Base-by-base conservation (phyloP, 2,797 vertebrate genomes). In the Erethizon dorsatum region DNA sequence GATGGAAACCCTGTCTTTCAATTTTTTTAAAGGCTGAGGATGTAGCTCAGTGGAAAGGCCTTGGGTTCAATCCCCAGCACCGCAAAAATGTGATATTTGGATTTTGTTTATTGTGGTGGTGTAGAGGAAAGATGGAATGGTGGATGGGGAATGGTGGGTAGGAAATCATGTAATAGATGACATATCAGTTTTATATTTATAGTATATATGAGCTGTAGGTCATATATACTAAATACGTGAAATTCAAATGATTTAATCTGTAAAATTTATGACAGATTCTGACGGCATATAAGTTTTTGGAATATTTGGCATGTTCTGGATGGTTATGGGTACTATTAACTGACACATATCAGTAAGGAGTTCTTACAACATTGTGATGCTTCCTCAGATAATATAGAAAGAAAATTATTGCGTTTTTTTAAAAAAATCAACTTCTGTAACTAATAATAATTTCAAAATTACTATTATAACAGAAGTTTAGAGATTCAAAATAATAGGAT, bases 401-500 rank as follows among this genome's bases (percentile, higher is more conserved):
- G 45, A 14, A 61, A 59, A 47, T 75, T 89, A 95, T 57, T 47
- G 54, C 92, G 2, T 2, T 63, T 96, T 71, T 86, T 41, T 11
- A 8, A 11, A 22, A 6, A 47, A 80, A 24, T 94, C 31, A 54
- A 20, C 61, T 91, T 91, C n/a, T 77, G 85, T n/a, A 59, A 82
- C 28, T 61, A 77, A 33, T 13, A 91, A 14, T 89, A 80, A 83
- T 96, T 89, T 95, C 13, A 71, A 73, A 83, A 71, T 85, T 91
- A 67, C 13, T 56, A 83, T 91, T 80, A 59, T 67, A 79, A 59
- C 63, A 73, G 61, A 94, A 83, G 7, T 90, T 79, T 86, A 73
- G 47, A 90, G 28, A 87, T 95, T 94, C 59, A 92, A 90, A 95
- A 93, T 80, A 87, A 90, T 83, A 31, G 61, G 22, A 26, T 79